phyloP scores from a whole-genome alignment of 2,113 vertebrate genomes.

The Macquaria ambigua region DNA sequence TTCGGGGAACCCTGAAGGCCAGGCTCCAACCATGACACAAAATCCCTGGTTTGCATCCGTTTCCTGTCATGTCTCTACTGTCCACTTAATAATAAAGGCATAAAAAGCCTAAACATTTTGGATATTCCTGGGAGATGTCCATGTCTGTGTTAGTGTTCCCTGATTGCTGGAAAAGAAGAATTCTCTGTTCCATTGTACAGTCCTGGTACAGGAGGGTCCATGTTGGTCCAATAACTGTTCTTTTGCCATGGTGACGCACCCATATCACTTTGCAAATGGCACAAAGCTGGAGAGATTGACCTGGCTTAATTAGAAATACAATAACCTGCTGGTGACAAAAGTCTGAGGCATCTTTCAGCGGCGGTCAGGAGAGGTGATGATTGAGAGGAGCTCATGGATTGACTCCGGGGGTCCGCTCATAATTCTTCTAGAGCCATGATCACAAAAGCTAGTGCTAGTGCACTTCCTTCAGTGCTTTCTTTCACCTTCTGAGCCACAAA shows the following conservation, averaged over 20 bases:
- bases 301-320: constrained; percentile 82
- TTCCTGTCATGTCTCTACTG: neutral
- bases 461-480: constrained; percentile 6
- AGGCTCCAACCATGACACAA: neutral
- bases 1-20: neutral
- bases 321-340: constrained; percentile 79
- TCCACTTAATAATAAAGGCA: neutral
- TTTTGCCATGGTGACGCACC: constrained; percentile 46
- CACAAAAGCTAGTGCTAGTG: constrained; percentile 8
- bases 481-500: neutral
- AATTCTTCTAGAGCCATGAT: neutral
- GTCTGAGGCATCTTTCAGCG: constrained; percentile 72
- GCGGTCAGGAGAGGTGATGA: constrained; percentile 67
- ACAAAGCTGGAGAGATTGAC: constrained; percentile 73
- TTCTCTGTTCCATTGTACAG: neutral
- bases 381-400: constrained; percentile 62
- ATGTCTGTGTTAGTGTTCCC: neutral
- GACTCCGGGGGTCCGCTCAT: constrained; percentile 61
- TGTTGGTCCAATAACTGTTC: constrained; percentile 45
- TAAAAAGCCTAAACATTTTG: neutral
- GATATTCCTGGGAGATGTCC: neutral
- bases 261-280: constrained; percentile 73
- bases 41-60: neutral
- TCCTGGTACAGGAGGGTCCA: neutral
- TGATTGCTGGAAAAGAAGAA: neutral